Base-by-base conservation (phyloP, 2,888 invertebrate genomes). In the Maniola hyperantus region DNA sequence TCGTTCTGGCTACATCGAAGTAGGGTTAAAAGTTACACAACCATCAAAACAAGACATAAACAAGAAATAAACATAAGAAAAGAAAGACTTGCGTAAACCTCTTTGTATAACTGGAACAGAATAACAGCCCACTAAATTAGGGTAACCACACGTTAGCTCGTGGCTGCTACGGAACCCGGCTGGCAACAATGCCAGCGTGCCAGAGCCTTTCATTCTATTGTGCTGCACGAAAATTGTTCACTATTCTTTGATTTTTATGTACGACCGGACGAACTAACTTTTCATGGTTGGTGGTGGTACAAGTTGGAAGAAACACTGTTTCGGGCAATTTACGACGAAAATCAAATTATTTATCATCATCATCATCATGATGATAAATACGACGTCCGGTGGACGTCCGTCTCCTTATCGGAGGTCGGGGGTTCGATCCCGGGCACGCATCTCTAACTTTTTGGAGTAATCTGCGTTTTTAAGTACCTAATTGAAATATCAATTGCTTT, bases 241-340 rank as follows among this genome's bases (percentile, higher is more conserved):
- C 64, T 72, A 65, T 72, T 74, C 73, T 71, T 74, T 58, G 71
- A 71, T 71, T 75, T 77, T 77, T 77, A 74, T 77, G 73, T 75
- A 66, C 65, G 68, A 62, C 62, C 64, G 67, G 42, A 48, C 36
- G 59, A 65, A 62, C 50, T 66, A 68, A 74, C 73, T 73, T 77
- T 75, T 73, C 73, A 69, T 72, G 68, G 42, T 67, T 54, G 42
- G 60, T 65, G 18, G 34, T 68, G 70, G 72, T 67, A 8, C 66
- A 70, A 74, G 68, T 65, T 44, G 20, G 5, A 51, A 61, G 34
- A 39, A 48, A 48, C 15, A 6, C 4, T 18, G 15, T 15, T 44
- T n/a, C n/a, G n/a, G n/a, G n/a, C n/a, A n/a, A n/a, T n/a, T n/a
- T n/a, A n/a, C n/a, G n/a, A n/a, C n/a, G n/a, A n/a, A n/a, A n/a